Evolutionary conservation across 2,113 vertebrate genomes (phyloP).

Genomic region (Rhipidura dahli): DNA sequence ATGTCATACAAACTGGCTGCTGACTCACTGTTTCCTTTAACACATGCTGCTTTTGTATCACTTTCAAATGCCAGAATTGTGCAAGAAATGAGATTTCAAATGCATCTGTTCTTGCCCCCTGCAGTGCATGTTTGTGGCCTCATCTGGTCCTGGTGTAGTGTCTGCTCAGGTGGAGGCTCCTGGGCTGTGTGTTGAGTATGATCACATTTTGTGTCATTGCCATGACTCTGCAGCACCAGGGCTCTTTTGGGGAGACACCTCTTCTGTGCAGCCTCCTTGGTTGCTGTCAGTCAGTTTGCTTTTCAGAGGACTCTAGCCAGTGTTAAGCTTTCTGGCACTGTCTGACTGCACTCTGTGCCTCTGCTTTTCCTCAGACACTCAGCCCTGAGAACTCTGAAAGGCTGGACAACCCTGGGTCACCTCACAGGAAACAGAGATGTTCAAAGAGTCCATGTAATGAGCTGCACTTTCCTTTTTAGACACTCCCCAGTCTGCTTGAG

Average conservation of each 20-base stretch:
- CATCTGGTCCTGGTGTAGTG: neutral
- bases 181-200: rapidly evolving
- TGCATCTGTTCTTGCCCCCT: neutral
- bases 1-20: rapidly evolving
- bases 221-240: rapidly evolving
- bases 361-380: neutral
- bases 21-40: neutral
- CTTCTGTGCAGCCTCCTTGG: neutral
- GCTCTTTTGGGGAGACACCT: neutral
- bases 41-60: neutral
- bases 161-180: neutral
- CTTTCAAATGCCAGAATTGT: neutral
- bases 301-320: neutral
- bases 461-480: neutral
- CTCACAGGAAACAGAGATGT: neutral
- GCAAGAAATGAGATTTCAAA: neutral
- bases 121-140: neutral
- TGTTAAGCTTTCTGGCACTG: neutral
- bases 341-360: neutral
- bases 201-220: rapidly evolving
- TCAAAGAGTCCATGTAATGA: neutral
- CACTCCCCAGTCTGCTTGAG: neutral
- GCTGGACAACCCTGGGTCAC: neutral
- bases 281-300: neutral
- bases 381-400: neutral